These are phyloP conservation scores for Diplazon laetatorius DNA, from an alignment of 2,888 invertebrate species.

Conservation along the genomic window DNA sequence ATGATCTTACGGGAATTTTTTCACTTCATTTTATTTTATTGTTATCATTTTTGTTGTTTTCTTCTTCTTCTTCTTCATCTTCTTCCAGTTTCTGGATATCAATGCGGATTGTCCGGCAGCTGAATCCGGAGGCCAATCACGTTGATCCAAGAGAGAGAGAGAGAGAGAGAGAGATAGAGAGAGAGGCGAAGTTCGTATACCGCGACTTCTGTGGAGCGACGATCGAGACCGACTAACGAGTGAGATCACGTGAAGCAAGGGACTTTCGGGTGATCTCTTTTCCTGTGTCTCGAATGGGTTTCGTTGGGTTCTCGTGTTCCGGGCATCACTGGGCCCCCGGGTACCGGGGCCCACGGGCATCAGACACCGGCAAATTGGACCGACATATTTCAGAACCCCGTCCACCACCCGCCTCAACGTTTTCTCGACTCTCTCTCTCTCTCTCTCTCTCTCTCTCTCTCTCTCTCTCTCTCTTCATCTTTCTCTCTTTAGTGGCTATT, in stretches of 20 bases:
- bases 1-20: too few species aligned
- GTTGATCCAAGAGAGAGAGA: slow-evolving; percentile 43
- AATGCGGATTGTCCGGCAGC: slow-evolving; percentile 21
- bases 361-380: slow-evolving; percentile 79
- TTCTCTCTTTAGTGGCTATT: slow-evolving; percentile 58
- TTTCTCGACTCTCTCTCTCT: slow-evolving; percentile 40
- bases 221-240: slow-evolving; percentile 56
- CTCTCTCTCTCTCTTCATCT: not conserved
- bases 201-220: slow-evolving; percentile 45
- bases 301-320: slow-evolving; percentile 6
- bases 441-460: slow-evolving; percentile 6
- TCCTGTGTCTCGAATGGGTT: too few species aligned
- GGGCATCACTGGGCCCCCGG: slow-evolving; percentile 13
- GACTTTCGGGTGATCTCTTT: too few species aligned
- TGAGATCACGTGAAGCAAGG: slow-evolving; percentile 26
- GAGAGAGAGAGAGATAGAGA: slow-evolving; percentile 49
- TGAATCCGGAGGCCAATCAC: slow-evolving; percentile 56
- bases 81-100: slow-evolving; percentile 23
- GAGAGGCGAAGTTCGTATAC: too few species aligned
- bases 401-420: slow-evolving; percentile 51
- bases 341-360: slow-evolving; percentile 74
- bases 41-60: slow-evolving; percentile 26
- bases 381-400: slow-evolving; percentile 74
- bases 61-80: too few species aligned
- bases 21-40: slow-evolving; percentile 2